Evolutionary conservation across 2,797 vertebrate species (phyloP).

Genomic region (Astyanax mexicanus): DNA sequence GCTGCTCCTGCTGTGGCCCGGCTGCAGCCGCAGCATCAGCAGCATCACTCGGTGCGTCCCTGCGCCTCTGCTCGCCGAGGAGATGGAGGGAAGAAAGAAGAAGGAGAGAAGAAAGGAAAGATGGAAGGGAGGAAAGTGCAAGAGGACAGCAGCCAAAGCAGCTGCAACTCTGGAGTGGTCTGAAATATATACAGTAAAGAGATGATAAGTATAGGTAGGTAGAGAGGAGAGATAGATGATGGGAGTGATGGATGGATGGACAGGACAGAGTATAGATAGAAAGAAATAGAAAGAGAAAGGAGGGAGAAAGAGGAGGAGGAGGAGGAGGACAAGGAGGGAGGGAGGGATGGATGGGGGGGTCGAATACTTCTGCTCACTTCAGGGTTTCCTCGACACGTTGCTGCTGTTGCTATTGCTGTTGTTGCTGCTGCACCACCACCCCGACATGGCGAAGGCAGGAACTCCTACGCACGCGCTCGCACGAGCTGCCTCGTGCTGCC

Average conservation of each 20-base stretch:
- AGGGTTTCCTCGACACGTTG: conserved; percentile 64
- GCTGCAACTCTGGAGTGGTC: conserved; percentile 65
- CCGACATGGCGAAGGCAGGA: conserved; percentile 81
- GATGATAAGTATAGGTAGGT: background rate
- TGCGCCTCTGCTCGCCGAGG: conserved; percentile 63
- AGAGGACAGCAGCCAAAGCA: background rate
- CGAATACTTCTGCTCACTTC: conserved; percentile 61
- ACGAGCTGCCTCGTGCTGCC: conserved; percentile 77
- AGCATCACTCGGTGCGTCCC: conserved; percentile 77
- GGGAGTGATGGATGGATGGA: conserved; percentile 26
- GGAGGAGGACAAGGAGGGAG: background rate
- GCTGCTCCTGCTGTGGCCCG: too few species aligned
- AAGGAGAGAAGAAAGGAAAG: background rate
- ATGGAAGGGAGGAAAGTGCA: background rate
- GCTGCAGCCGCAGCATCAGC: conserved; percentile 71
- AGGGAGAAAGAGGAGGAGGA: background rate
- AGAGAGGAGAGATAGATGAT: conserved; percentile 30
- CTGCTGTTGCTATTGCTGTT: conserved; percentile 57
- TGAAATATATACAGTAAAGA: too few species aligned
- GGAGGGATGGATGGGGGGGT: conserved; percentile 46
- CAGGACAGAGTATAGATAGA: too few species aligned
- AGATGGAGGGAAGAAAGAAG: conserved; percentile 22
- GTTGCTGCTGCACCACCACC: conserved; percentile 75
- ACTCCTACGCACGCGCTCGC: conserved; percentile 76
- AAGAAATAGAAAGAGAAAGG: too few species aligned